phyloP scores from a whole-genome alignment of 2,888 invertebrate genomes.

The Ectemnius continuus region DNA sequence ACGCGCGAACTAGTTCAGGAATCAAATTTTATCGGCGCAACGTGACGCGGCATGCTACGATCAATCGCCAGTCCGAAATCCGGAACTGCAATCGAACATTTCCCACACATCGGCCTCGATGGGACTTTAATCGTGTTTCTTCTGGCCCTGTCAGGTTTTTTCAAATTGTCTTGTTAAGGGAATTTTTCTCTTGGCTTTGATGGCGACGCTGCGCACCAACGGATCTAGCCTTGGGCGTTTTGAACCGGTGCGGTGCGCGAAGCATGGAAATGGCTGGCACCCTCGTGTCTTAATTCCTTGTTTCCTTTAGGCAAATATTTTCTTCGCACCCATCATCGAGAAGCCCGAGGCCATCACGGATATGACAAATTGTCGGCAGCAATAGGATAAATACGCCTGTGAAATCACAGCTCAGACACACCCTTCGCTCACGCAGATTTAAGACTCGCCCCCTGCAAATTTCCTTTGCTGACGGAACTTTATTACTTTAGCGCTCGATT shows the following conservation, averaged over 20 bases:
- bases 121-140: too few relatives aligned
- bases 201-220: background rate
- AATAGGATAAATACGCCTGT: constrained; percentile 29
- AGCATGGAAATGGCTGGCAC: constrained; percentile 55
- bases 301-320: constrained; percentile 57
- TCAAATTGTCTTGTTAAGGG: too few relatives aligned
- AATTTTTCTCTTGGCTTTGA: background rate
- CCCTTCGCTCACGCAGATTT: background rate
- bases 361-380: constrained; percentile 52
- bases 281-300: constrained; percentile 60
- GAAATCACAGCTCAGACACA: constrained; percentile 4
- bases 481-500: too few relatives aligned
- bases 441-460: too few relatives aligned
- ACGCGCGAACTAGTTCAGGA: constrained; percentile 5
- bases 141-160: too few relatives aligned
- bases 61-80: constrained; percentile 28
- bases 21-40: constrained; percentile 21
- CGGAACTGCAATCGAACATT: too few relatives aligned
- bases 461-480: too few relatives aligned
- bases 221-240: constrained; percentile 38
- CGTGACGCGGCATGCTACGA: background rate
- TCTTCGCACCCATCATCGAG: constrained; percentile 50
- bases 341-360: constrained; percentile 51
- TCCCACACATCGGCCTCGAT: too few relatives aligned
- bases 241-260: constrained; percentile 37